Conservation (phyloP, 2,888 invertebrate genomes). For the Protophormia terraenovae region DNA sequence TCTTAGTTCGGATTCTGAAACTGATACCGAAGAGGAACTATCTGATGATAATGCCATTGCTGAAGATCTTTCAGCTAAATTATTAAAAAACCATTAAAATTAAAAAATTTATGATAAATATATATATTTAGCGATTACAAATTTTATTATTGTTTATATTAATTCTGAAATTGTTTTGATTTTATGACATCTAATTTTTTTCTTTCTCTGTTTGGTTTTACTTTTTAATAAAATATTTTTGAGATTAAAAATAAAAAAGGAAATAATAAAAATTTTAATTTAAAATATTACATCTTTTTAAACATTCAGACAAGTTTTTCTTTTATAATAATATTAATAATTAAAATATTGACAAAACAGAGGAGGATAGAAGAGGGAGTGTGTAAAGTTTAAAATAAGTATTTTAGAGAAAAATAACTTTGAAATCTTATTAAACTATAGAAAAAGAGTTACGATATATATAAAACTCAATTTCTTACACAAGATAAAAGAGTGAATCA, state of each 20-base stretch:
- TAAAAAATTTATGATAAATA: neutral
- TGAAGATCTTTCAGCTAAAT: neutral
- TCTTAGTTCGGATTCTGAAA: slow-evolving; percentile 73
- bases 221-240: neutral
- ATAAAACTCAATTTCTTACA: neutral
- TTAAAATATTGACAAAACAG: neutral
- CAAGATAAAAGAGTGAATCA: neutral
- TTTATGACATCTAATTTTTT: neutral
- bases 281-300: neutral
- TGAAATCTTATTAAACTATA: too few species aligned
- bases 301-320: neutral
- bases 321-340: neutral
- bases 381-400: neutral
- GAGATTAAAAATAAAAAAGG: neutral
- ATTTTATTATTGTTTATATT: neutral
- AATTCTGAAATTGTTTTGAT: slow-evolving; percentile 12
- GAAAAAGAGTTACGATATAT: too few species aligned
- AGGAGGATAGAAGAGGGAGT: neutral
- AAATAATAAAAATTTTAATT: slow-evolving; percentile 12
- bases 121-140: neutral
- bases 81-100: slow-evolving; percentile 1
- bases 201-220: neutral
- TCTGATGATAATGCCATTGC: slow-evolving; percentile 13
- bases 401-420: neutral
- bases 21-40: slow-evolving; percentile 72